Evolutionary conservation across 2,797 vertebrate genomes (phyloP).

Genomic region (Podarcis lilfordi): DNA sequence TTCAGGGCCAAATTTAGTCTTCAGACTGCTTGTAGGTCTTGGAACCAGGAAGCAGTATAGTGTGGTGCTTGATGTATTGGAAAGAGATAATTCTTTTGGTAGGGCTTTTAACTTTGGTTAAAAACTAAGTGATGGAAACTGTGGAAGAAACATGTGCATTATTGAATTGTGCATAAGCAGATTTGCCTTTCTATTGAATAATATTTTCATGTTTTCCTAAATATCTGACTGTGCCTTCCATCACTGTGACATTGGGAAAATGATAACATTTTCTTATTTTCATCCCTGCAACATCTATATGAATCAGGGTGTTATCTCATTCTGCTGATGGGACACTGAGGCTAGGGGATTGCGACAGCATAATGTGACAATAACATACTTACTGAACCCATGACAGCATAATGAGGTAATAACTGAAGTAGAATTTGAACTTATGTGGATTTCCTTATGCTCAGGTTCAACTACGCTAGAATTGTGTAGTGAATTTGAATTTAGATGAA

Average conservation of each 20-base stretch:
- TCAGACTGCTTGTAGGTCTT: background rate
- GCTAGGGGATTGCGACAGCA: too few species aligned
- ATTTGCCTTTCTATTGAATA: background rate
- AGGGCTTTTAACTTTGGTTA: background rate
- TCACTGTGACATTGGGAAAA: background rate
- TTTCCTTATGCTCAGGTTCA: background rate
- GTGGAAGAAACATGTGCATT: background rate
- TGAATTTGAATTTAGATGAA: background rate
- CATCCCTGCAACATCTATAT: background rate
- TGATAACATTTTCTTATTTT: background rate
- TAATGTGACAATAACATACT: background rate
- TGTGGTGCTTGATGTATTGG: background rate
- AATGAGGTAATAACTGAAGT: background rate
- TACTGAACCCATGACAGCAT: background rate
- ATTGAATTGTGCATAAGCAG: background rate
- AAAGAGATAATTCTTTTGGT: background rate
- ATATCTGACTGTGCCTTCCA: background rate
- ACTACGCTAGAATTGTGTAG: background rate
- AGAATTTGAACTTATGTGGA: background rate
- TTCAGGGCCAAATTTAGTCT: background rate
- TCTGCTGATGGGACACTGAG: background rate
- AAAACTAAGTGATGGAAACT: background rate
- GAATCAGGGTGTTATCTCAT: background rate
- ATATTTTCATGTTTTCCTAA: background rate
- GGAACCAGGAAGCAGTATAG: background rate